These are phyloP conservation scores for Diplolepis rosae DNA, from an alignment of 2,888 invertebrate species.

Conservation along the genomic window DNA sequence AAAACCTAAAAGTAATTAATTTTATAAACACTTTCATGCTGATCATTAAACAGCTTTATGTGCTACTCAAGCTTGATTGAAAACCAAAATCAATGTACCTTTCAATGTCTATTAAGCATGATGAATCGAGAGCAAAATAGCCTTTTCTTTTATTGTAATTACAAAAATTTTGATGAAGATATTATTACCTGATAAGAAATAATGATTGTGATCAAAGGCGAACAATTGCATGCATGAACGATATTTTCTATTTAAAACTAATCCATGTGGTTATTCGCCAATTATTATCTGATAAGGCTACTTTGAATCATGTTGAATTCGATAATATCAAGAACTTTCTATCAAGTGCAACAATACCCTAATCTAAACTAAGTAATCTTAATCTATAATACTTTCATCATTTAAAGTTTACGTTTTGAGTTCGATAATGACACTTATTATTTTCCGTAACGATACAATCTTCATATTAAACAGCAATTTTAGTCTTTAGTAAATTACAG, in stretches of 20 bases:
- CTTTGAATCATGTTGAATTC: background rate
- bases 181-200: background rate
- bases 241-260: background rate
- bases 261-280: background rate
- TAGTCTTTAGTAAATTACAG: too few species aligned
- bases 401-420: background rate
- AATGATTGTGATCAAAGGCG: background rate
- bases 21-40: background rate
- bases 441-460: background rate
- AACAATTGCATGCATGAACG: background rate
- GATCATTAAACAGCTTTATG: background rate
- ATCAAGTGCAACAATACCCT: background rate
- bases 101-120: background rate
- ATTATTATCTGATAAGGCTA: slow-evolving; percentile 7
- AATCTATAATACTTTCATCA: background rate
- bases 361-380: slow-evolving; percentile 8
- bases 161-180: background rate
- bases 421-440: background rate
- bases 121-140: background rate
- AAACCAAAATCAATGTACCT: background rate
- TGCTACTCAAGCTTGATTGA: background rate
- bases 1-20: background rate
- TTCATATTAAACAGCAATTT: background rate
- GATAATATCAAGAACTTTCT: slow-evolving; percentile 24
- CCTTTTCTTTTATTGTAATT: background rate